Evolutionary conservation across 2,797 vertebrate species (phyloP).

Genomic region (Neomorphus geoffroyi): DNA sequence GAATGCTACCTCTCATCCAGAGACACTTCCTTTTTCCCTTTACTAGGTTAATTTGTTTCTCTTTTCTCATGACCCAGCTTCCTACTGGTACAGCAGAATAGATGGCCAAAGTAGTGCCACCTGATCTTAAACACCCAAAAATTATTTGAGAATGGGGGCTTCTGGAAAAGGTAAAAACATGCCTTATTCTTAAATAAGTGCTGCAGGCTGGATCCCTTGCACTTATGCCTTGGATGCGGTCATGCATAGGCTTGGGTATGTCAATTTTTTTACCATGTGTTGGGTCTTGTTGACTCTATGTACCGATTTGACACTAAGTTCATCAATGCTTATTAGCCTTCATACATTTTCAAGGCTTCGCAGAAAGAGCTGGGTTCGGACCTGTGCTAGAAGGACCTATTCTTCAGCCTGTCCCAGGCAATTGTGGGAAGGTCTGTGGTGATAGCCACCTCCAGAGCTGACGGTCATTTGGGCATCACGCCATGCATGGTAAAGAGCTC

Average conservation of each 20-base stretch:
- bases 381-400: not conserved
- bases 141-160: not conserved
- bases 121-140: not conserved
- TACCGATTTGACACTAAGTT: not conserved
- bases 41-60: not conserved
- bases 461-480: not conserved
- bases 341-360: not conserved
- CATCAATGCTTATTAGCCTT: not conserved
- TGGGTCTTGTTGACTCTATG: not conserved
- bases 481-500: fast-evolving
- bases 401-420: fast-evolving
- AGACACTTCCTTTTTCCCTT: not conserved
- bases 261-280: not conserved
- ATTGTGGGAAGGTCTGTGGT: fast-evolving
- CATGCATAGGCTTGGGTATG: not conserved
- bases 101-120: not conserved
- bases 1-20: not conserved
- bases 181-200: not conserved
- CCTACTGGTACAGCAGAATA: not conserved
- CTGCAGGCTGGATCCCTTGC: not conserved
- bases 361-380: not conserved
- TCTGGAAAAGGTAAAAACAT: not conserved
- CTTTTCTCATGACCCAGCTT: not conserved
- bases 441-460: not conserved
- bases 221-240: not conserved